These are phyloP conservation scores for Campaea margaritaria DNA, from an alignment of 2,888 invertebrate genomes.

Conservation along the genomic window DNA sequence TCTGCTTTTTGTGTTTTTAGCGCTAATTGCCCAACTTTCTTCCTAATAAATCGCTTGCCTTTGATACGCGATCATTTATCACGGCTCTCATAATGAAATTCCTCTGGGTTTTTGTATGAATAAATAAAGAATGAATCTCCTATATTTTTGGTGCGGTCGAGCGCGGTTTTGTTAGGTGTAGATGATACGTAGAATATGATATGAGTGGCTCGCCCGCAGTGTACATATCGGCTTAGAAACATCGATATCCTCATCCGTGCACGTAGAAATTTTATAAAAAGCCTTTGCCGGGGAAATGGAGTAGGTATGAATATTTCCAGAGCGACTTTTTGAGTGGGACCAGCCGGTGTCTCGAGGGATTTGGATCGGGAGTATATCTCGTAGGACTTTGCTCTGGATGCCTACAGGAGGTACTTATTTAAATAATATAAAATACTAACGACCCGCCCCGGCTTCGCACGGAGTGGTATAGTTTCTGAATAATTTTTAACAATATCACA, in stretches of 20 bases:
- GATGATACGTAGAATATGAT: constrained; percentile 48
- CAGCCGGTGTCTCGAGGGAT: constrained; percentile 53
- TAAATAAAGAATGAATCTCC: constrained; percentile 46
- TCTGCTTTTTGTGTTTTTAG: constrained; percentile 71
- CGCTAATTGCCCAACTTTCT: constrained; percentile 71
- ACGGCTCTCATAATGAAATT: constrained; percentile 48
- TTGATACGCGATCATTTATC: constrained; percentile 66
- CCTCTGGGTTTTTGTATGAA: constrained; percentile 48
- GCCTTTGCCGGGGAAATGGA: constrained; percentile 56
- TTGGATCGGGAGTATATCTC: constrained; percentile 15
- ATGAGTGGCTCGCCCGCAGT: constrained; percentile 36
- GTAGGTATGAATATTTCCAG: constrained; percentile 56
- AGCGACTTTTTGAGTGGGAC: constrained; percentile 56
- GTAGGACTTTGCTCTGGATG: constrained; percentile 15
- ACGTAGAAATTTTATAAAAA: constrained; percentile 58
- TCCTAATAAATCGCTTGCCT: constrained; percentile 65
- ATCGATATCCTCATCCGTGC: constrained; percentile 52
- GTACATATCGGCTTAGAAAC: constrained; percentile 40
- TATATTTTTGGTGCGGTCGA: constrained; percentile 37
- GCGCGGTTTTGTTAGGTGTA: constrained; percentile 39
- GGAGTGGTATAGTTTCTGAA: too few relatives aligned
- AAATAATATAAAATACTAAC: too few relatives aligned
- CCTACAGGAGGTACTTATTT: background rate
- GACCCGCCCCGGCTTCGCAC: too few relatives aligned
- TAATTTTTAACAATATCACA: too few relatives aligned